These are phyloP conservation scores for Rotaria macrura DNA, from an alignment of 2,888 invertebrate genomes.

Conservation along the genomic window DNA sequence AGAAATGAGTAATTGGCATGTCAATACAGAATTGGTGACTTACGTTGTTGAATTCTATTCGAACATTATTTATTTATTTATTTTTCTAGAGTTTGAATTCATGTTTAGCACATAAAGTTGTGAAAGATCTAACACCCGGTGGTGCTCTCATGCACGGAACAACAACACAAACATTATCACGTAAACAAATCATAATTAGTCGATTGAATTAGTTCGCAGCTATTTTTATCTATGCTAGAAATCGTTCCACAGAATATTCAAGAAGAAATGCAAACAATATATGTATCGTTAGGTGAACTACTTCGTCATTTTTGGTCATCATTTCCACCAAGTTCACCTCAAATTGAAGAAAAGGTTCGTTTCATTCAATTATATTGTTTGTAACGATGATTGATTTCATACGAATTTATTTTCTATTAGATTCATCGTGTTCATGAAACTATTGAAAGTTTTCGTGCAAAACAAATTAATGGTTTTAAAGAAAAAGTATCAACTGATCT, in stretches of 20 bases:
- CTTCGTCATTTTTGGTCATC: conserved; percentile 23
- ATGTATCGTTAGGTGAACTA: conserved; percentile 27
- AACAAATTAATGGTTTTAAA: neutral
- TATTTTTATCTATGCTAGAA: neutral
- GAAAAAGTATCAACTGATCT: conserved; percentile 15
- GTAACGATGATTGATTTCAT: no score
- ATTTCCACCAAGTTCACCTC: conserved; percentile 26
- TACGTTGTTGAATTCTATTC: neutral
- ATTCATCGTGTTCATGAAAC: conserved; percentile 12
- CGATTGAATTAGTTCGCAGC: neutral
- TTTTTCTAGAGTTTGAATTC: neutral
- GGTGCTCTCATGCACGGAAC: neutral
- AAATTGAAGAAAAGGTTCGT: neutral
- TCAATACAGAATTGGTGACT: neutral
- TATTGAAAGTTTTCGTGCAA: neutral
- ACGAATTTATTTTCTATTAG: neutral
- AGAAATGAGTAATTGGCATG: neutral
- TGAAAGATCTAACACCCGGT: neutral
- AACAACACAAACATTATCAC: conserved; percentile 16
- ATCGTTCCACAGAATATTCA: conserved; percentile 29
- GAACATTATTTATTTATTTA: neutral
- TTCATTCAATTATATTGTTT: neutral
- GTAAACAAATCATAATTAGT: neutral
- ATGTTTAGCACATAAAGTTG: neutral
- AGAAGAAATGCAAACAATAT: conserved; percentile 31